Conservation (phyloP, 2,888 invertebrate species). For the Muschampia plurimacula region DNA sequence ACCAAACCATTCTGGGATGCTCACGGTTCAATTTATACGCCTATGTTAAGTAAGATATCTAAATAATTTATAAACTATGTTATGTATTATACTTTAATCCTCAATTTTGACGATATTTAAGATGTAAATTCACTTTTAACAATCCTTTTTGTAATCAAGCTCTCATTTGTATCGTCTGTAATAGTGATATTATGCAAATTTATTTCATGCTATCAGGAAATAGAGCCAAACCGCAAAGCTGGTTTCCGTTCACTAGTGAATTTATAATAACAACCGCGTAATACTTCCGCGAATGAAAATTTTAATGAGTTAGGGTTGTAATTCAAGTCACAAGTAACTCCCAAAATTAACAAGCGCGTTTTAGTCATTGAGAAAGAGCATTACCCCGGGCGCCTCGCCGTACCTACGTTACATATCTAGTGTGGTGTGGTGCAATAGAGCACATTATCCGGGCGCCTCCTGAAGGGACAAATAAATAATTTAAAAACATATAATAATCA, state of each 20-base stretch:
- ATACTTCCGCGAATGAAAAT: constrained; percentile 48
- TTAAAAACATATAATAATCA: too few relatives aligned
- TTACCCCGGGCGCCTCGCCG: too few relatives aligned
- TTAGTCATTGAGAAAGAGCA: too few relatives aligned
- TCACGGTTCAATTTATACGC: too few relatives aligned
- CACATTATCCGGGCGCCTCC: too few relatives aligned
- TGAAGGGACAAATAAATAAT: too few relatives aligned
- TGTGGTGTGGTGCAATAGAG: too few relatives aligned
- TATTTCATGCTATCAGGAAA: constrained; percentile 17
- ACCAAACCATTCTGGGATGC: too few relatives aligned
- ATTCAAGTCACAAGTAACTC: constrained; percentile 47
- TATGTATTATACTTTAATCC: neutral
- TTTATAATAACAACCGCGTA: constrained; percentile 23
- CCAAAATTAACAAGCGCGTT: constrained; percentile 49
- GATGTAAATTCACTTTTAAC: constrained; percentile 4
- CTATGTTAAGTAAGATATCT: too few relatives aligned
- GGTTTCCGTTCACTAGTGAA: constrained; percentile 18
- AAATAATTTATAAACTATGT: neutral
- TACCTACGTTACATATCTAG: too few relatives aligned
- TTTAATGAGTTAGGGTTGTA: constrained; percentile 58
- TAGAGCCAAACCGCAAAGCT: constrained; percentile 12
- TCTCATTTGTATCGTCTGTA: constrained; percentile 6
- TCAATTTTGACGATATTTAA: neutral
- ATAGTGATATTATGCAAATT: constrained; percentile 26
- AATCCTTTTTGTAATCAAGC: constrained; percentile 7